Evolutionary conservation across 1,140 invertebrate genomes (phyloP).

Genomic region (Drosophila hydei): DNA sequence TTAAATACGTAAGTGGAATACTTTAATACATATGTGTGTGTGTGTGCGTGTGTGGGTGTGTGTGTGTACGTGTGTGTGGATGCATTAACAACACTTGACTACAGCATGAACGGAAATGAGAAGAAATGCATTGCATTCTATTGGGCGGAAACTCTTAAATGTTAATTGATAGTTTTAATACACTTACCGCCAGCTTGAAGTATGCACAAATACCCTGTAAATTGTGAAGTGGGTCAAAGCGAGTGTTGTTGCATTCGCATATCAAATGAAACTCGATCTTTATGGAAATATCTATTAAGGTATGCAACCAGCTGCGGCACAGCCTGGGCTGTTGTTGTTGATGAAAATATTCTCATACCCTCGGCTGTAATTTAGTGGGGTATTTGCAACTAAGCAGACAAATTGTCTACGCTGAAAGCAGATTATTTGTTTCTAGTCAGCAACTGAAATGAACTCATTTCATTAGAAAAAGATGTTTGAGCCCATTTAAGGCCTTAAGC

Average conservation of each 20-base stretch:
- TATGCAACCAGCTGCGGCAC: no score
- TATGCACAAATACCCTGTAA: background rate
- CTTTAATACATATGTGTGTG: background rate
- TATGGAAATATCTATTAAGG: no score
- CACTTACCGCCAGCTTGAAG: background rate
- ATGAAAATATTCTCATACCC: no score
- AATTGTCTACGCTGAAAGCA: no score
- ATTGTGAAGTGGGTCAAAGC: background rate
- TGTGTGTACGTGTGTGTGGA: constrained; percentile 1
- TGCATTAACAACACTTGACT: constrained; percentile 5
- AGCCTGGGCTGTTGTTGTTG: no score
- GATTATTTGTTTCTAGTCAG: no score
- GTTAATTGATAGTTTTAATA: background rate
- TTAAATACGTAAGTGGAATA: constrained; percentile 3
- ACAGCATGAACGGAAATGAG: background rate
- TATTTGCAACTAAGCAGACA: no score
- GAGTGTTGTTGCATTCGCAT: background rate
- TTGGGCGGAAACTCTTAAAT: background rate
- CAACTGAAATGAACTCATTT: no score
- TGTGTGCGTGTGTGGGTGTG: background rate
- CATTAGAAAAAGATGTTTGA: no score
- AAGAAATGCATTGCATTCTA: constrained; percentile 10
- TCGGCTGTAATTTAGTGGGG: no score
- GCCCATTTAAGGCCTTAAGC: no score
- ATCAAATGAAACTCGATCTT: no score